phyloP scores from a whole-genome alignment of 2,113 vertebrate genomes.

The Pterophyllum scalare region DNA sequence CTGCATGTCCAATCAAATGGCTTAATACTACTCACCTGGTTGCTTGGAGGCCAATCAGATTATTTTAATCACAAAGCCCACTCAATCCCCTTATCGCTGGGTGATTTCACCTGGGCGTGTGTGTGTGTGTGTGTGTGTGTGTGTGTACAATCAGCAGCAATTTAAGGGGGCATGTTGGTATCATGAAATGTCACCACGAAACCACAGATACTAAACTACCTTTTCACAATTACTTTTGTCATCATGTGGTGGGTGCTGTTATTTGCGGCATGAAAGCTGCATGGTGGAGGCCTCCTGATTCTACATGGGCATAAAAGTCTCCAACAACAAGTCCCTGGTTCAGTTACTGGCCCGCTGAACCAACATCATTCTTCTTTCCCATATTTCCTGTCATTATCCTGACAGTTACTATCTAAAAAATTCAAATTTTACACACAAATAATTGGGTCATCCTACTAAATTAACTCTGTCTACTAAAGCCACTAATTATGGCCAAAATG shows the following conservation, averaged over 20 bases:
- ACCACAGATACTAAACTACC: neutral
- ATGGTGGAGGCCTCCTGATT: constrained; percentile 2
- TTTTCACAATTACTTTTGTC: neutral
- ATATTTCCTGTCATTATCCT: neutral
- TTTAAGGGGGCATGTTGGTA: constrained; percentile 15
- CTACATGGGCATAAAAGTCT: neutral
- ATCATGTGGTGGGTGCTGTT: neutral
- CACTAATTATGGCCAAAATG: too few species aligned
- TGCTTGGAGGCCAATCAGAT: constrained; percentile 47
- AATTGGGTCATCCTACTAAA: neutral
- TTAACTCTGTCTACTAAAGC: neutral
- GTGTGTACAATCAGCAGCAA: constrained; percentile 20
- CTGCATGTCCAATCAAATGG: constrained; percentile 46
- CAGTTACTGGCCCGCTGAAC: neutral
- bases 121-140: neutral
- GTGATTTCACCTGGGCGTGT: constrained; percentile 41
- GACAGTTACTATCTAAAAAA: neutral
- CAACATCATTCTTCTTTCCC: neutral
- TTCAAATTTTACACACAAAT: neutral
- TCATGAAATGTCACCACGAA: constrained; percentile 4
- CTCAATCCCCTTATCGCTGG: constrained; percentile 33
- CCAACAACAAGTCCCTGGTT: neutral
- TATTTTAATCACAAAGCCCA: constrained; percentile 52
- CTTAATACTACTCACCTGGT: constrained; percentile 50
- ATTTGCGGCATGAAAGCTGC: neutral